A percentile compares a stretch with the other conserved stretches of the same genome.
phyloP scores from a whole-genome alignment of 2,797 vertebrate species.

The Mus caroli region DNA sequence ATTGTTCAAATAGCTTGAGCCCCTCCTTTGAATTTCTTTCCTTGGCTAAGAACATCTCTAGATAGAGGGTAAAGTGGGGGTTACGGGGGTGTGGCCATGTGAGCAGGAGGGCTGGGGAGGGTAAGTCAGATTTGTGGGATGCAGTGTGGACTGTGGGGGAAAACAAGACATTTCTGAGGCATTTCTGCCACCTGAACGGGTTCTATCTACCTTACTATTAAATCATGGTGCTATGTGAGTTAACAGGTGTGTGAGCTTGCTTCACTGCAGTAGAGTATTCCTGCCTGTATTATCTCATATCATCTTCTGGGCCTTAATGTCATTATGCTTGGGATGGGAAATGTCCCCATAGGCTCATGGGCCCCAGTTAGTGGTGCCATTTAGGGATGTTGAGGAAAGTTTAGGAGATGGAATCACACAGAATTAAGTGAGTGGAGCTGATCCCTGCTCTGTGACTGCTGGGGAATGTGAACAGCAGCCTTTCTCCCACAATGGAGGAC shows the following conservation, averaged over 20 bases:
- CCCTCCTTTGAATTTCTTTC: not conserved
- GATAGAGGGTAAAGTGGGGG: not conserved
- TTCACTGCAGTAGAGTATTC: not conserved
- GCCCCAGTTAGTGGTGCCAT: not conserved
- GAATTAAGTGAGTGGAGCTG: too few relatives aligned
- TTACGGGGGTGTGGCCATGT: not conserved
- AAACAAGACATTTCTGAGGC: too few relatives aligned
- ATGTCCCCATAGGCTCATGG: not conserved
- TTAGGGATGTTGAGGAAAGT: not conserved
- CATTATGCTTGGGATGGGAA: not conserved
- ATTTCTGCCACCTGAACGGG: not conserved
- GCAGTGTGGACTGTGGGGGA: not conserved
- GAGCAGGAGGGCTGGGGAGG: too few relatives aligned
- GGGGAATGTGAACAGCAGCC: not conserved
- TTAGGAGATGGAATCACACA: not conserved
- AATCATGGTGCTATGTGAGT: not conserved
- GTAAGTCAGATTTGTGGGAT: not conserved
- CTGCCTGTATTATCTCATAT: not conserved
- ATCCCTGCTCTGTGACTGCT: not conserved
- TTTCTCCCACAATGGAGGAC: not conserved
- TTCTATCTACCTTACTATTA: not conserved
- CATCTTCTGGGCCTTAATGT: not conserved
- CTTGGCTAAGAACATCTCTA: conserved; percentile 7
- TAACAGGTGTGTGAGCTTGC: not conserved
- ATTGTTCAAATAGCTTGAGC: not conserved